Evolutionary conservation across 2,797 vertebrate species (phyloP).

Genomic region (Momotus momota): DNA sequence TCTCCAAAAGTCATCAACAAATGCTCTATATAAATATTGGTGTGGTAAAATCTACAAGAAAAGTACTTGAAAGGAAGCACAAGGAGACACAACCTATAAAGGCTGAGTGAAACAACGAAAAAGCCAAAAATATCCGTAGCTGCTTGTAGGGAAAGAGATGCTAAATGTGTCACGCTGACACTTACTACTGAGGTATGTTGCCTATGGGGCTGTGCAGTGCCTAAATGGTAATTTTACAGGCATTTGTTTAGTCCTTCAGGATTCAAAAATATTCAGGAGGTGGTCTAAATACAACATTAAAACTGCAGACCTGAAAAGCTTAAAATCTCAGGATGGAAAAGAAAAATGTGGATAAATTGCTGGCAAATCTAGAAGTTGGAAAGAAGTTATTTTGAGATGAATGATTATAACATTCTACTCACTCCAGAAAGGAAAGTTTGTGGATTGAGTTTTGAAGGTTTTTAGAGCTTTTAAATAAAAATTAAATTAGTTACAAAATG

Average conservation of each 20-base stretch:
- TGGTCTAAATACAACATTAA: neutral
- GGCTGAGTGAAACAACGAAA: neutral
- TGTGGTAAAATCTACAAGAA: neutral
- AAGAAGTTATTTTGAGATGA: neutral
- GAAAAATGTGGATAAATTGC: neutral
- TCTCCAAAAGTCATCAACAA: neutral
- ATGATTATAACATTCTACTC: neutral
- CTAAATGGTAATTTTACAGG: neutral
- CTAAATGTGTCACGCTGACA: neutral
- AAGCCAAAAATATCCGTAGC: neutral
- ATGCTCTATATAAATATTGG: neutral
- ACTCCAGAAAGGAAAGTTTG: neutral
- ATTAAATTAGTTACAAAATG: neutral
- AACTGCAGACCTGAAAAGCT: neutral
- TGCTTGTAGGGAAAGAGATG: neutral
- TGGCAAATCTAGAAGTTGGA: neutral
- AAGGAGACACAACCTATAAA: neutral
- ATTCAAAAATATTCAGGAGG: neutral
- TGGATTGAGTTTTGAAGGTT: neutral
- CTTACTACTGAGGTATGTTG: neutral
- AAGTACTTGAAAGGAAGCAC: neutral
- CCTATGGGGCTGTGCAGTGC: neutral
- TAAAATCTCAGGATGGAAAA: neutral
- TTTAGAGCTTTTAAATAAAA: neutral
- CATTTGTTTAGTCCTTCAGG: neutral